Evolutionary conservation across 37 sponge, comb jelly and placozoan genomes (phyloP).

Genomic region (Oscarella lobularis): DNA sequence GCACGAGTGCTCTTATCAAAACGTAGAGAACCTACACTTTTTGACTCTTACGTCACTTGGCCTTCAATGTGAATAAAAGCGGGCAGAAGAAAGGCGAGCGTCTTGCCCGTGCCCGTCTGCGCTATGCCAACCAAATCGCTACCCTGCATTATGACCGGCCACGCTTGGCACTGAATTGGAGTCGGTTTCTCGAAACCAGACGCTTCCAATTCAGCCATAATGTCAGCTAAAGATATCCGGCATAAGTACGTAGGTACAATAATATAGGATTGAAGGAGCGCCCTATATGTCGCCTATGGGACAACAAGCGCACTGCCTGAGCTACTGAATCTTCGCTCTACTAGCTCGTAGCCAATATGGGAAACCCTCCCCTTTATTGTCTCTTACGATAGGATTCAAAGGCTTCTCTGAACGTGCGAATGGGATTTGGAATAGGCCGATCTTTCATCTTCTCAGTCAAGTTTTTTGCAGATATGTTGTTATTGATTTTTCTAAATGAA

Average conservation of each 20-base stretch:
- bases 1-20: no score
- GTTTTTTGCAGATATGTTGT: constrained; percentile 36
- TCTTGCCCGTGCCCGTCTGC: constrained; percentile 98
- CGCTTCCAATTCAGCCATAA: constrained; percentile 49
- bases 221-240: constrained; percentile 53
- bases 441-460: constrained; percentile 27
- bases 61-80: constrained; percentile 88
- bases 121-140: constrained; percentile 94
- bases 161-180: constrained; percentile 86
- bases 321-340: no score
- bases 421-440: constrained; percentile 61
- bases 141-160: constrained; percentile 85
- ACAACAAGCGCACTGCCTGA: no score
- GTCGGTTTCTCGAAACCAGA: constrained; percentile 60
- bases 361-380: not conserved
- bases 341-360: no score
- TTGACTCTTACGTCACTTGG: constrained; percentile 46
- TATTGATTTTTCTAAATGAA: constrained; percentile 19
- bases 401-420: constrained; percentile 64
- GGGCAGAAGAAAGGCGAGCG: constrained; percentile 90
- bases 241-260: no score
- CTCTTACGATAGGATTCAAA: constrained; percentile 59
- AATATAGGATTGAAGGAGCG: no score
- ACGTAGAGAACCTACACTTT: no score
- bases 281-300: no score